A percentile compares a stretch with the other conserved stretches of the same genome.
These are phyloP conservation scores for Drosophila nannoptera DNA, from an alignment of 1,140 invertebrate species.

Conservation along the genomic window DNA sequence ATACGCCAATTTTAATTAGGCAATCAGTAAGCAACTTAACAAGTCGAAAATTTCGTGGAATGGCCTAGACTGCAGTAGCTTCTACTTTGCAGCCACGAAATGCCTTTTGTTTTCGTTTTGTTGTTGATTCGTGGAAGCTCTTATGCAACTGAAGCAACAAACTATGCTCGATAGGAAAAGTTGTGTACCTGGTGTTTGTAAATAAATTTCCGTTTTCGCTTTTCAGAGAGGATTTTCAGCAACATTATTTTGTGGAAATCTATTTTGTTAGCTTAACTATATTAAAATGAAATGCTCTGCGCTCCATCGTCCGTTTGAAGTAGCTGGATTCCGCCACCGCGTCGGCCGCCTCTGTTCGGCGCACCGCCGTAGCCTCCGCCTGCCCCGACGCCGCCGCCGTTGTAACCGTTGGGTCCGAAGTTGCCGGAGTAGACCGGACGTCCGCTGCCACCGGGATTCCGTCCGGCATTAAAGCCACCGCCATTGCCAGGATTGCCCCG, in stretches of 20 bases:
- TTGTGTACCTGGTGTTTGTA: too few relatives aligned
- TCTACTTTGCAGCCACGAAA: too few relatives aligned
- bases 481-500: conserved; percentile 16
- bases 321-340: conserved; percentile 7
- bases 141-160: too few relatives aligned
- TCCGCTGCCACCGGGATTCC: conserved; percentile 41
- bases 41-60: too few relatives aligned
- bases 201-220: too few relatives aligned
- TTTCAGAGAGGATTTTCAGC: too few relatives aligned
- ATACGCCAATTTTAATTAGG: too few relatives aligned
- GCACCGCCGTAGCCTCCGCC: conserved; percentile 18
- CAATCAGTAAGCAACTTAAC: too few relatives aligned
- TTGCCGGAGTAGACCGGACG: conserved; percentile 63
- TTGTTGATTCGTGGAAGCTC: too few relatives aligned
- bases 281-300: conserved; percentile 57
- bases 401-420: conserved; percentile 55
- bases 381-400: conserved; percentile 36
- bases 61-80: too few relatives aligned
- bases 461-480: conserved; percentile 26
- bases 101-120: too few relatives aligned
- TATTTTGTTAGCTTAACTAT: background rate
- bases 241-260: background rate
- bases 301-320: conserved; percentile 32
- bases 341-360: conserved; percentile 17
- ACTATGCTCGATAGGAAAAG: too few relatives aligned